These are phyloP conservation scores for Myrmecobius fasciatus DNA, from an alignment of 2,113 vertebrate species.

Conservation along the genomic window DNA sequence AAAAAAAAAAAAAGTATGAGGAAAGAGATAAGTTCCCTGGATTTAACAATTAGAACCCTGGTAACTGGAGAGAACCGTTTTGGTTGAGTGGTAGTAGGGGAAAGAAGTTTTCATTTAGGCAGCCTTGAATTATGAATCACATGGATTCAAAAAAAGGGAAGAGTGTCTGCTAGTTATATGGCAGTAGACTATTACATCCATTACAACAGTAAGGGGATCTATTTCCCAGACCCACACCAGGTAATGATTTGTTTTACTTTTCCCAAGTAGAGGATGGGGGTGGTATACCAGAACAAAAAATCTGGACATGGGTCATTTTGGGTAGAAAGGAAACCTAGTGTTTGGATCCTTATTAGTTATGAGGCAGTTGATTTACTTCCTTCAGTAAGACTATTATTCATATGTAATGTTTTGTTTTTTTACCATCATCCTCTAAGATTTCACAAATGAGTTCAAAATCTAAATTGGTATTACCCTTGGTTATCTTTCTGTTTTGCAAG, in stretches of 20 bases:
- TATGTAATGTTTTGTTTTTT: background rate
- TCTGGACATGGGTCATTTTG: background rate
- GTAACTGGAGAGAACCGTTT: no score
- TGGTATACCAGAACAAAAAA: background rate
- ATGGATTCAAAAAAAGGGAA: background rate
- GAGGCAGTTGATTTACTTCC: no score
- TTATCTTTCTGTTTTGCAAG: background rate
- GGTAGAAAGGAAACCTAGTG: background rate
- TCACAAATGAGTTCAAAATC: background rate
- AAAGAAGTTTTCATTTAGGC: background rate
- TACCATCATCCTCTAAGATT: background rate
- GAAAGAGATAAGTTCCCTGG: background rate
- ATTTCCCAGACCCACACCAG: background rate
- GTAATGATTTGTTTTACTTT: no score
- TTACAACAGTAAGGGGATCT: background rate
- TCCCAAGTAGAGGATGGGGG: no score
- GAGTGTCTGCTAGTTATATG: background rate
- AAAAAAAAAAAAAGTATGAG: background rate
- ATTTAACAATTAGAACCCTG: background rate
- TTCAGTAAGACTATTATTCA: background rate
- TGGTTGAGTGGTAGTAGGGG: background rate
- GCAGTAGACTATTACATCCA: background rate
- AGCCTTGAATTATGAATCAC: background rate
- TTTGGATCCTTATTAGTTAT: background rate
- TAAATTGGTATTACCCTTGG: background rate